Evolutionary conservation across 92 coral and sea anemone species (phyloP), one percentile per base, ranked within the genome.

Genomic region (Pocillopora meandrina): DNA sequence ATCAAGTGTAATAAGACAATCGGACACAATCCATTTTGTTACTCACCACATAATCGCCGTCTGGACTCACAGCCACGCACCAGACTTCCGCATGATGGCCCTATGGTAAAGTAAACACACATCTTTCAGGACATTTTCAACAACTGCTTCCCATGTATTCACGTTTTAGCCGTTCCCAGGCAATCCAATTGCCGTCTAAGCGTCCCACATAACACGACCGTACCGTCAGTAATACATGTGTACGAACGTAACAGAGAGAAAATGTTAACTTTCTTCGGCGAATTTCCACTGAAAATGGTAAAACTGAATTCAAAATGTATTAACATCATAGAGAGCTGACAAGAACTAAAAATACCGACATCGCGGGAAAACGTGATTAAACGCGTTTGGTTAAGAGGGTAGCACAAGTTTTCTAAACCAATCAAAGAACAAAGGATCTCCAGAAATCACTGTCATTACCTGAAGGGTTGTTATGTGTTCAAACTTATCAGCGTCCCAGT

Each of bases 401-500:
- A 2, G 36, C 20, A 66, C 20, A 11, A 12, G 18, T 16, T 59
- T 12, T 59, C 18, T 16, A 12, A 59, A 59, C 62, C 62, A 59
- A 59, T 59, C 62, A 59, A 16, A 0, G 62, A 12, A 0, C 52
- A 3, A 42, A 42, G 52, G 52, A 42, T 42, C 52, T 42, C 52
- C 8, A 42, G 52, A 42, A 42, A 42, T 3, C 52, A 42, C 0
- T 42, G 52, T 16, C 70, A 14, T 13, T n/a, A 94, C 98, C 93
- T 96, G 94, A n/a, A 96, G 84, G 2, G 98, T 85, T 90, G 89
- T 94, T 62, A 96, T 93, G 75, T 92, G 94, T 63, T 94, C 93
- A 89, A 96, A 96, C 85, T 94, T 94, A 85, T 96, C 98, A 36
- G 96, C 98, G 63, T 96, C 98, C 98, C 98, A 96, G 90, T 96